phyloP scores from a whole-genome alignment of 2,113 vertebrate genomes.

The Ibidorhyncha struthersii region DNA sequence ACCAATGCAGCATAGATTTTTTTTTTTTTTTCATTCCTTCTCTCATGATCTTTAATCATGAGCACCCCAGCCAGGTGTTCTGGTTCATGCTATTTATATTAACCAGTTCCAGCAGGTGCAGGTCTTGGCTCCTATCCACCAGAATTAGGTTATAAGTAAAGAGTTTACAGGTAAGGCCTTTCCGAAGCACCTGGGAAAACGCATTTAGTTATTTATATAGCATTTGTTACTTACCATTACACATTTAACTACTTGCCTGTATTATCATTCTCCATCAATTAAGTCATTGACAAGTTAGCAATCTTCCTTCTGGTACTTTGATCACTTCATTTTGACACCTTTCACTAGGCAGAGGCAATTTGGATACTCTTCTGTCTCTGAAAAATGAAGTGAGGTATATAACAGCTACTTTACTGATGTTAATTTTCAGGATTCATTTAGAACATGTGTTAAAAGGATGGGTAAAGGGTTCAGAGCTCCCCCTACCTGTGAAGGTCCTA shows the following conservation, averaged over 20 bases:
- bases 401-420: background rate
- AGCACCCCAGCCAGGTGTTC: background rate
- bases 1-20: background rate
- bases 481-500: background rate
- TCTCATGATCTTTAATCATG: background rate
- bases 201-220: background rate
- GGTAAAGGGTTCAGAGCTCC: background rate
- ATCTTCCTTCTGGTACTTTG: background rate
- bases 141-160: background rate
- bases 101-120: slow-evolving; percentile 17
- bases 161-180: background rate
- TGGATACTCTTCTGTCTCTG: background rate
- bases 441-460: background rate
- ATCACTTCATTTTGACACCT: background rate
- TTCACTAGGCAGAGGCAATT: background rate
- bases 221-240: background rate
- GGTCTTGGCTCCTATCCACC: slow-evolving; percentile 4
- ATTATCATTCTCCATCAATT: background rate
- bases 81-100: background rate
- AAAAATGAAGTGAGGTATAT: background rate
- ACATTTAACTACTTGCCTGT: background rate
- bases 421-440: background rate
- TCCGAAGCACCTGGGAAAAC: background rate
- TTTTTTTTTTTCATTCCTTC: background rate
- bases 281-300: background rate